Conservation (phyloP, 2,888 invertebrate genomes). For the Leptinotarsa rubiginosa region DNA sequence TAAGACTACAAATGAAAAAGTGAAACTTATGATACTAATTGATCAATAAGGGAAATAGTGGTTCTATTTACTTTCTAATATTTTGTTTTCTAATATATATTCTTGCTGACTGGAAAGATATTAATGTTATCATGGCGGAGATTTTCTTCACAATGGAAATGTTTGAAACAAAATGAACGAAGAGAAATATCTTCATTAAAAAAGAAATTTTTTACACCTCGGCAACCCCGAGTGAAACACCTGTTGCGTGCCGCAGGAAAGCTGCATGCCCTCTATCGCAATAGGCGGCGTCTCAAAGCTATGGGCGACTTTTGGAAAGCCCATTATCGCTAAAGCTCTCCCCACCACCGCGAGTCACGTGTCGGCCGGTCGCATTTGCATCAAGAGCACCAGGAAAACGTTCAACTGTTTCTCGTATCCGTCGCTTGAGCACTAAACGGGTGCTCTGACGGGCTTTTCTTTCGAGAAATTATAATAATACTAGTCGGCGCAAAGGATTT, state of each 20-base stretch:
- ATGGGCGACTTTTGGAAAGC: slow-evolving; percentile 29
- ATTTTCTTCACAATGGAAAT: too few species aligned
- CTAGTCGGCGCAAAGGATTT: slow-evolving; percentile 25
- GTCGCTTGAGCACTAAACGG: slow-evolving; percentile 24
- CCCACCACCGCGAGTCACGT: slow-evolving; percentile 38
- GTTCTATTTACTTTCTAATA: too few species aligned
- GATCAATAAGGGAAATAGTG: too few species aligned
- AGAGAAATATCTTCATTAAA: not conserved
- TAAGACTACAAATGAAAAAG: too few species aligned
- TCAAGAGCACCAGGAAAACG: slow-evolving; percentile 36
- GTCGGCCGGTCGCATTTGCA: slow-evolving; percentile 38
- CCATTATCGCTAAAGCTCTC: slow-evolving; percentile 33
- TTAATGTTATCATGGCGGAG: too few species aligned
- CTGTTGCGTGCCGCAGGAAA: slow-evolving; percentile 17
- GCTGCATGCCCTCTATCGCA: slow-evolving; percentile 5
- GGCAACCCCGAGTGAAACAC: not conserved
- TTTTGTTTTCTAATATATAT: too few species aligned
- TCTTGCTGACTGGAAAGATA: too few species aligned
- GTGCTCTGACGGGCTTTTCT: slow-evolving; percentile 2
- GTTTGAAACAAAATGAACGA: not conserved
- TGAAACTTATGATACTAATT: too few species aligned
- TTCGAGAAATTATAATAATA: slow-evolving; percentile 16
- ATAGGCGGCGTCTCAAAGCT: slow-evolving; percentile 23
- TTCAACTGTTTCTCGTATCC: slow-evolving; percentile 31
- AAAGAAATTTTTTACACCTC: not conserved